Conservation (phyloP, 2,888 invertebrate genomes). For the Hoplodrina blanda region DNA sequence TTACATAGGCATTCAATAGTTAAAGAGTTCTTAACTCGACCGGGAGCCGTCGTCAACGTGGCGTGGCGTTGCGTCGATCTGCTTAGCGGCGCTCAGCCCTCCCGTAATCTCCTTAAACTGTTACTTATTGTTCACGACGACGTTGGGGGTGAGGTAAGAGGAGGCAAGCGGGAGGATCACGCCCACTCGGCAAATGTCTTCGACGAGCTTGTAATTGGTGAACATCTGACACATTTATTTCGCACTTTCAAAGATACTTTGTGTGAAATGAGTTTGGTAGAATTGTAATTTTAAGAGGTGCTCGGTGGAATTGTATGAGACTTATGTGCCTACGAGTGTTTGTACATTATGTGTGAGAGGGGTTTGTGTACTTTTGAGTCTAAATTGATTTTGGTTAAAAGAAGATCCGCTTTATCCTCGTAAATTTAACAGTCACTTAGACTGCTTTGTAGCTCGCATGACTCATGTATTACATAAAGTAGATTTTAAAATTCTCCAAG, state of each 20-base stretch:
- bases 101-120: slow-evolving; percentile 72
- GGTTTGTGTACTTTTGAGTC: background rate
- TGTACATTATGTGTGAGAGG: slow-evolving; percentile 9
- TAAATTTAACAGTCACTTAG: background rate
- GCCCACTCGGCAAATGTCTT: slow-evolving; percentile 64
- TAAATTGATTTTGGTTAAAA: background rate
- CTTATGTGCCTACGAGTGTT: slow-evolving; percentile 3
- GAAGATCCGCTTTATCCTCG: background rate
- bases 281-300: slow-evolving; percentile 47
- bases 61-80: slow-evolving; percentile 58
- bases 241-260: slow-evolving; percentile 49
- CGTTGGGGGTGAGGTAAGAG: slow-evolving; percentile 19
- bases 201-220: slow-evolving; percentile 62
- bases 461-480: no score
- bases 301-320: slow-evolving; percentile 4
- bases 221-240: slow-evolving; percentile 60
- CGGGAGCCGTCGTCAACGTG: slow-evolving; percentile 24
- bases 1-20: slow-evolving; percentile 37
- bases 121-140: slow-evolving; percentile 66
- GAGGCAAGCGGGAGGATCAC: slow-evolving; percentile 63
- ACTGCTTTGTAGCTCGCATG: background rate
- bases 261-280: slow-evolving; percentile 51
- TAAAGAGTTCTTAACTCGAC: slow-evolving; percentile 43
- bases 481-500: no score
- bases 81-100: slow-evolving; percentile 58